Evolutionary conservation across 1,140 invertebrate genomes (phyloP), one percentile per base, ranked within the genome.

Genomic region (Carposina sasakii): DNA sequence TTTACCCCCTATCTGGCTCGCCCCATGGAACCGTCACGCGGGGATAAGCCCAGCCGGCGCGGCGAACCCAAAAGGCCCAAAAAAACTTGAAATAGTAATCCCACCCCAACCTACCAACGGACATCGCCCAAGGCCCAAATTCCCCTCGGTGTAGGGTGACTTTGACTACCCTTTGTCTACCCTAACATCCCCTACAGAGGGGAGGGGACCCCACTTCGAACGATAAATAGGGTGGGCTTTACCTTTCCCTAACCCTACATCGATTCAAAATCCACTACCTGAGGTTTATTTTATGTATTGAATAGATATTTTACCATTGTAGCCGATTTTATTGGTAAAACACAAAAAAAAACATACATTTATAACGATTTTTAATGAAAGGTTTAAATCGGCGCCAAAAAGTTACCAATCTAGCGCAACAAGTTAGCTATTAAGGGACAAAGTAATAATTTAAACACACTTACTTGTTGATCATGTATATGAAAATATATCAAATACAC

Each of bases 141-240:
- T 74, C 76, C 79, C 76, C 76, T 79, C 60, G 76, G 61, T 12
- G 66, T 71, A 74, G 71, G 79, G 78, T 76, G n/a, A n/a, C n/a
- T n/a, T n/a, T 68, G 76, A 76, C 71, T 77, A 76, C 74, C 76
- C 76, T 81, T 77, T 78, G 77, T 81, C 70, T 76, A 60, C 75
- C 73, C 68, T 71, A 68, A 69, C 75, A 64, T 76, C 72, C 68
- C 74, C 67, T 73, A 76, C 47, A 53, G 60, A 77, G 60, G 76
- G 76, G 71, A 71, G 73, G 75, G 66, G 65, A 76, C 76, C 75
- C 78, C 78, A 78, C 69, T 78, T 65, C 65, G 63, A 53, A 52
- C 63, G 56, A 52, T 62, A 63, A 60, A 65, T 57, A 71, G 64
- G 73, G 76, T 67, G 66, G 69, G 63, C 65, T 69, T 55, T 36